Evolutionary conservation across 2,113 vertebrate genomes (phyloP).

Genomic region (Anser cygnoides): DNA sequence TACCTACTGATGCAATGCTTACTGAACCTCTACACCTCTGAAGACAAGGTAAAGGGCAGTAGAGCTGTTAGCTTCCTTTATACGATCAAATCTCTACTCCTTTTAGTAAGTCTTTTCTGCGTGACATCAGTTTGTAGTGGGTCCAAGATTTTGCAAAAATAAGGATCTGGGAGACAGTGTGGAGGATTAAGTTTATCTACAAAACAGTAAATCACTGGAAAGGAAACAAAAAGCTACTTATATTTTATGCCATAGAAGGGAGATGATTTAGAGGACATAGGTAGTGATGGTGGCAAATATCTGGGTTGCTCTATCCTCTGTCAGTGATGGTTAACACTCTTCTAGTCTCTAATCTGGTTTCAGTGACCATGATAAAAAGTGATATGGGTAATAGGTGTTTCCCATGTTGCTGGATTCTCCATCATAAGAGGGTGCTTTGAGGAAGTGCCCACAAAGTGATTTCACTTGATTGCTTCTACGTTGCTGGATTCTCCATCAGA

Average conservation of each 20-base stretch:
- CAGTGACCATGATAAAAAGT: background rate
- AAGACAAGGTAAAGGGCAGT: background rate
- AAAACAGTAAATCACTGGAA: constrained; percentile 34
- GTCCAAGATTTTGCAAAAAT: background rate
- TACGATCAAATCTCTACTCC: background rate
- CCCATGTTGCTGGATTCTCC: background rate
- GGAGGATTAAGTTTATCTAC: constrained; percentile 37
- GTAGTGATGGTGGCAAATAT: background rate
- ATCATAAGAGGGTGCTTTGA: background rate
- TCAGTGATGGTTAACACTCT: background rate
- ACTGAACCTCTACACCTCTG: background rate
- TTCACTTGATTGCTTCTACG: background rate
- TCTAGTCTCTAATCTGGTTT: background rate
- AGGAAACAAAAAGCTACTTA: constrained; percentile 19
- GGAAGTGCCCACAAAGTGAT: background rate
- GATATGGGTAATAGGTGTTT: background rate
- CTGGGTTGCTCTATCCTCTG: background rate
- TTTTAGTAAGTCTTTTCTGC: background rate
- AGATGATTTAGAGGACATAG: background rate
- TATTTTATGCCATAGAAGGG: background rate
- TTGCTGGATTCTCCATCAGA: too few species aligned
- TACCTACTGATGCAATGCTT: background rate
- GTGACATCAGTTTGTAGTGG: background rate
- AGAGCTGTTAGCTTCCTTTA: background rate
- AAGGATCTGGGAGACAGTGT: background rate